Conservation (phyloP, 2,113 vertebrate genomes). For the Lucifuga dentata region DNA sequence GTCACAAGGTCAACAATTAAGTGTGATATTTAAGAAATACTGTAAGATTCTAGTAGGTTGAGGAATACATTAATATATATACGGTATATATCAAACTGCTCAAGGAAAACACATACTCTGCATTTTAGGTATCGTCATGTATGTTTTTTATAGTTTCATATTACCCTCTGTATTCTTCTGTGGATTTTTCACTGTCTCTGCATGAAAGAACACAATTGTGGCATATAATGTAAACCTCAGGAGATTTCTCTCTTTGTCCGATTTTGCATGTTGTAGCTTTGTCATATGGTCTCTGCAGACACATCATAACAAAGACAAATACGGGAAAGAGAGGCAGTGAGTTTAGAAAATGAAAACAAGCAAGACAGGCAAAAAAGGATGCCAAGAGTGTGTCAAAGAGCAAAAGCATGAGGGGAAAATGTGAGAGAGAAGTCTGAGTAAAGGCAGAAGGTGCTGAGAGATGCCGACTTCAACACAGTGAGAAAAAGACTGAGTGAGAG, state of each 20-base stretch:
- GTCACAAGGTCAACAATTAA: no score
- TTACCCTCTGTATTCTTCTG: constrained; percentile 1
- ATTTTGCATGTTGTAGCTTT: constrained; percentile 23
- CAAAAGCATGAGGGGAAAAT: neutral
- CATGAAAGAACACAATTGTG: constrained; percentile 24
- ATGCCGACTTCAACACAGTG: no score
- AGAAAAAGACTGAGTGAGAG: neutral
- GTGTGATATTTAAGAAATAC: no score
- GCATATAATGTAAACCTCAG: neutral
- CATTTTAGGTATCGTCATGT: neutral
- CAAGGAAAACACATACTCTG: no score
- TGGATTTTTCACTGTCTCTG: constrained; percentile 13
- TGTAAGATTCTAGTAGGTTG: no score
- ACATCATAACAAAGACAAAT: neutral
- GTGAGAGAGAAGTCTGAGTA: neutral
- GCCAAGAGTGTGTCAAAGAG: neutral
- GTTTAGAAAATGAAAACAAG: neutral
- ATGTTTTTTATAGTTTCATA: neutral
- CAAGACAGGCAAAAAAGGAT: neutral
- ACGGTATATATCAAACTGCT: no score
- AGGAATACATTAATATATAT: no score
- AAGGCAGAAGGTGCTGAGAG: neutral
- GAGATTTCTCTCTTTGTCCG: constrained; percentile 18
- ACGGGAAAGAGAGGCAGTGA: neutral
- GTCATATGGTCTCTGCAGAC: constrained; percentile 36